Base-by-base conservation (phyloP, 1,140 invertebrate species). In the Apis laboriosa region DNA sequence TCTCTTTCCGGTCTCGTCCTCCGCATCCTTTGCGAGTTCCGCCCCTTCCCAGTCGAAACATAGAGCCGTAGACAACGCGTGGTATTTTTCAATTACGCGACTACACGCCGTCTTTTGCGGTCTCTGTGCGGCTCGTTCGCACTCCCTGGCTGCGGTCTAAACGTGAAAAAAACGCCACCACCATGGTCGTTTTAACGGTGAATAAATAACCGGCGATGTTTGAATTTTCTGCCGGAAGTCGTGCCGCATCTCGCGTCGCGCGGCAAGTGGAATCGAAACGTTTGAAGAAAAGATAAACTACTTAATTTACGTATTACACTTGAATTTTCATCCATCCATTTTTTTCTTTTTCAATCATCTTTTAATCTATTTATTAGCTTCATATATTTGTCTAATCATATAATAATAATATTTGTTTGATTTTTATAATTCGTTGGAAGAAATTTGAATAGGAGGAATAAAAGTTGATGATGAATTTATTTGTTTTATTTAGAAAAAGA, bases 1-100 rank as follows among this genome's bases (percentile, higher is more conserved):
- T 49, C 5, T 9, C 53, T 49, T 9, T 17, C 9, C n/a, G 21
- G 12, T 13, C 34, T 34, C 49, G 43, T 19, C 49, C 51, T 2
- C 67, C 2, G 15, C 49, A 17, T 5, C 8, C 24, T 24, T 0
- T 24, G 19, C 9, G n/a, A 24, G 21, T 17, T 55, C 61, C 24
- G 12, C 15, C 9, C 24, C 13, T 63, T 17, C 51, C 51, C 12
- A 9, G 28, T 5, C 55, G 61, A 28, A 81, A 81, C 56, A 53
- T 51, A 7, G 34, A 43, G 55, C 21, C n/a, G 49, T n/a, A n/a
- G 72, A 58, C 68, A 73, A 80, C 68, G 28, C 49, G 56, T 21
- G 71, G 60, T 77, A 82, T 68, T 77, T 82, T 82, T 82, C 80
- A 82, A 77, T 82, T 82, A 82, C 74, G 55, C 80, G 49, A 82